Base-by-base conservation (phyloP, 2,797 vertebrate genomes). In the Passerculus sandwichensis region DNA sequence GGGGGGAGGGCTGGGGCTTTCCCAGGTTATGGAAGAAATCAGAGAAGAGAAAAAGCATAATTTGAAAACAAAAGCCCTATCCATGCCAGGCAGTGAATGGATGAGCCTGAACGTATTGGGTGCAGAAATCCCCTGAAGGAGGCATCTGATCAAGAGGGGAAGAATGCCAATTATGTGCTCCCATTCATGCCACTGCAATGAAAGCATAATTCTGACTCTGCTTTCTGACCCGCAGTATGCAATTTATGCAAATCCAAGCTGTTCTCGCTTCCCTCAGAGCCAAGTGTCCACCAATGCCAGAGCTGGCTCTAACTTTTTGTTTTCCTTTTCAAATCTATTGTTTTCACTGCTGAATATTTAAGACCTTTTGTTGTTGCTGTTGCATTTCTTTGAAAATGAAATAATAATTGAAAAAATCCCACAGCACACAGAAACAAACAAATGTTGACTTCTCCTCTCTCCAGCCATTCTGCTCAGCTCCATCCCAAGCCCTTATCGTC, bases 191-290 rank as follows among this genome's bases (percentile, higher is more conserved):
- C 87, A 91, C 66, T 5, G 80, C 85, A 92, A 91, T 77, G 92
- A 94, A 94, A 95, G 94, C 86, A 45, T 91, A 89, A 95, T 93
- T 96, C 95, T 92, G 85, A 88, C 94, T 95, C 88, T 5, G 36
- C 88, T 91, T 95, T 94, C 94, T 93, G 94, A 96, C 96, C 95
- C 6, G 0, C 82, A 93, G 80, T 76, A 86, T 71, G 89, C 91
- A 89, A 85, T 95, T 93, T 96, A 96, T 97, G 94, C 91, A 96
- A 96, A 97, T 91, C 85, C 91, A 95, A 95, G 84, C 94, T 91
- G 94, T 81, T 95, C 88, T 94, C 40, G 12, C 86, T 94, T 96
- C 69, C 73, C 69, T 92, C 87, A 64, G 72, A 96, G 91, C 90
- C 96, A 96, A 95, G 93, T 77, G 86, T 83, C 89, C 91, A 95